Percentiles rank a stretch among this genome's conserved stretches.
phyloP scores from a whole-genome alignment of 2,113 vertebrate genomes.

The Labrus mixtus region DNA sequence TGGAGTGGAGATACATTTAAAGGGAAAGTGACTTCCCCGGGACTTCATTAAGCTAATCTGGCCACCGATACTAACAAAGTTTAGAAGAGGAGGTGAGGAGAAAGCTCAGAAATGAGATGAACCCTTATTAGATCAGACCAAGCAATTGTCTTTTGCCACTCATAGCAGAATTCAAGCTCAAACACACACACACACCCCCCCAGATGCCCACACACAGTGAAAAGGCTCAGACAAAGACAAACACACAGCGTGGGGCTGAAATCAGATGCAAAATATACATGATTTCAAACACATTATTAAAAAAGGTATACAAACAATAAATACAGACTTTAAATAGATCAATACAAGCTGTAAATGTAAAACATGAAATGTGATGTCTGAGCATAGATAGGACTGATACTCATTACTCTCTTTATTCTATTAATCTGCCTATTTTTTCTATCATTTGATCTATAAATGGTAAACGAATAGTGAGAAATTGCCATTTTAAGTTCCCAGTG shows the following conservation, averaged over 20 bases:
- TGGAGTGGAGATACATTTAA: constrained; percentile 39
- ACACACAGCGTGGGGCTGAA: constrained; percentile 11
- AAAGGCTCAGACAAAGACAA: constrained; percentile 37
- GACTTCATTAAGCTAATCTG: constrained; percentile 87
- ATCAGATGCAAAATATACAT: constrained; percentile 7
- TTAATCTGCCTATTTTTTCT: not conserved
- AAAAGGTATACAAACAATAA: not conserved
- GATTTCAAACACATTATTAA: not conserved
- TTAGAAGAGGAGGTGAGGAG: constrained; percentile 79
- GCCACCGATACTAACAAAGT: constrained; percentile 85
- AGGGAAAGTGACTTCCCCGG: constrained; percentile 79
- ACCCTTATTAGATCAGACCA: constrained; percentile 85
- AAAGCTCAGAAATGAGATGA: constrained; percentile 84
- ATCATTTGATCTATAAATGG: not conserved
- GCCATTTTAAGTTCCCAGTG: not conserved
- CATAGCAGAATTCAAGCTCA: constrained; percentile 64
- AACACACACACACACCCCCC: constrained; percentile 47
- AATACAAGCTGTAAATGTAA: no score
- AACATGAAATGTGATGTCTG: no score
- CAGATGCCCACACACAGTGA: constrained; percentile 3
- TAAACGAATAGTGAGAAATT: not conserved
- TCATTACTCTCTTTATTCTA: not conserved
- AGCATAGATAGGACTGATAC: no score
- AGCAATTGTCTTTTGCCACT: constrained; percentile 73
- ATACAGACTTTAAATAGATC: not conserved